Conservation (phyloP, 2,888 invertebrate genomes). For the Drosophila ezoana region DNA sequence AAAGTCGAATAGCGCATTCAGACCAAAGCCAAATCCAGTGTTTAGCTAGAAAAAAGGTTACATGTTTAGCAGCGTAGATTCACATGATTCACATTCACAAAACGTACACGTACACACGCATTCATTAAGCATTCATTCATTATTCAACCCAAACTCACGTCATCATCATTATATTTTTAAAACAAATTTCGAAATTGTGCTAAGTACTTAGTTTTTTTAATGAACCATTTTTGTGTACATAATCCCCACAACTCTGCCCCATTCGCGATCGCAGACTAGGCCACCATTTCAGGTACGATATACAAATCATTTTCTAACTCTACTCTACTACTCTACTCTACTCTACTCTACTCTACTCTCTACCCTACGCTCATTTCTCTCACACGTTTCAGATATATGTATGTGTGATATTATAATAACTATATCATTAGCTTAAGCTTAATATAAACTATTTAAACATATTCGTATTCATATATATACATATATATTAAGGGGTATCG, state of each 20-base stretch:
- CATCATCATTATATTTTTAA: constrained; percentile 46
- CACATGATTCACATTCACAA: constrained; percentile 43
- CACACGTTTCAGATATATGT: constrained; percentile 28
- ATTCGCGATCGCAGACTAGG: constrained; percentile 83
- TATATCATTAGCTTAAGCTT: constrained; percentile 28
- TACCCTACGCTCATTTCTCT: constrained; percentile 50
- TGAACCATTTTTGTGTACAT: constrained; percentile 82
- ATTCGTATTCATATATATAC: neutral
- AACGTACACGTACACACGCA: constrained; percentile 44
- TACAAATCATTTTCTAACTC: constrained; percentile 78
- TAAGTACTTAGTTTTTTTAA: constrained; percentile 75
- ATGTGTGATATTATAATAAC: constrained; percentile 12
- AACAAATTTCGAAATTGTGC: constrained; percentile 75
- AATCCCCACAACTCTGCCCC: constrained; percentile 80
- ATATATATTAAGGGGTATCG: neutral
- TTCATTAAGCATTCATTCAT: constrained; percentile 48
- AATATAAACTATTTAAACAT: constrained; percentile 8
- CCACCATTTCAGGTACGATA: constrained; percentile 85
- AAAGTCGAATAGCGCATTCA: constrained; percentile 38
- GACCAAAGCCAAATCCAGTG: constrained; percentile 20
- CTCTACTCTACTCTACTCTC: constrained; percentile 33
- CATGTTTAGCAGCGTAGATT: constrained; percentile 44
- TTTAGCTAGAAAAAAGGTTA: constrained; percentile 17
- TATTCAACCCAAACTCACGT: constrained; percentile 29
- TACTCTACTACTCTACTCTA: constrained; percentile 48